These are phyloP conservation scores for Solenopsis fugax DNA, from an alignment of 1,140 invertebrate genomes.

Conservation along the genomic window DNA sequence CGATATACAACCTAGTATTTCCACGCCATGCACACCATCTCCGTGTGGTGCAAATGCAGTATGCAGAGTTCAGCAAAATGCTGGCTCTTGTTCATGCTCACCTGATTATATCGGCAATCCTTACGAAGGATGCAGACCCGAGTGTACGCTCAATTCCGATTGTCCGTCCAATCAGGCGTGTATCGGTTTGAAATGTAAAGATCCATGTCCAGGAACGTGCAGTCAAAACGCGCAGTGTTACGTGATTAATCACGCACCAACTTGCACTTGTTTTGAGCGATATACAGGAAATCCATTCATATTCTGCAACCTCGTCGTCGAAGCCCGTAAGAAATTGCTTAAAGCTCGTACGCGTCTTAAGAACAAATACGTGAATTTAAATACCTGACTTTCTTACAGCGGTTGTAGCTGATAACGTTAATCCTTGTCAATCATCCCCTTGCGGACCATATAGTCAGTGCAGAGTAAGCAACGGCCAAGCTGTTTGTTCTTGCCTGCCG, in stretches of 20 bases:
- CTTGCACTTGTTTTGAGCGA: constrained; percentile 85
- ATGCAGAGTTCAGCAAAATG: constrained; percentile 86
- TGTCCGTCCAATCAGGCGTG: constrained; percentile 91
- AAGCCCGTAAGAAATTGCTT: constrained; percentile 58
- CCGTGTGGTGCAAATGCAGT: constrained; percentile 89
- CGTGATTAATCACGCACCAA: constrained; percentile 85
- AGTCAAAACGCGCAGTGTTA: constrained; percentile 82
- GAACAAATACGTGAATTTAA: not conserved
- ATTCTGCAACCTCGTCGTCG: constrained; percentile 76
- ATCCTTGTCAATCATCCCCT: constrained; percentile 91
- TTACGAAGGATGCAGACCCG: constrained; percentile 90
- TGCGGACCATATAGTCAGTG: constrained; percentile 94
- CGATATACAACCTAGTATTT: constrained; percentile 60
- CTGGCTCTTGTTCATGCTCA: constrained; percentile 87
- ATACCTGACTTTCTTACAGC: constrained; percentile 39
- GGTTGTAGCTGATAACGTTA: constrained; percentile 81
- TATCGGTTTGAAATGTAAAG: constrained; percentile 90
- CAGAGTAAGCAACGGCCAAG: constrained; percentile 89
- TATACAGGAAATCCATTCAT: constrained; percentile 91
- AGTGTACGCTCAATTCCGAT: constrained; percentile 91
- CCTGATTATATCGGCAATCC: constrained; percentile 84
- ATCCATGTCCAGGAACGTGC: constrained; percentile 90
- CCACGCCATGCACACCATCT: constrained; percentile 85
- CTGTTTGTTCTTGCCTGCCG: constrained; percentile 90
- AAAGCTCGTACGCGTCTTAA: not conserved